Evolutionary conservation across 2,797 vertebrate genomes (phyloP).

Genomic region (Lagorchestes hirsutus): DNA sequence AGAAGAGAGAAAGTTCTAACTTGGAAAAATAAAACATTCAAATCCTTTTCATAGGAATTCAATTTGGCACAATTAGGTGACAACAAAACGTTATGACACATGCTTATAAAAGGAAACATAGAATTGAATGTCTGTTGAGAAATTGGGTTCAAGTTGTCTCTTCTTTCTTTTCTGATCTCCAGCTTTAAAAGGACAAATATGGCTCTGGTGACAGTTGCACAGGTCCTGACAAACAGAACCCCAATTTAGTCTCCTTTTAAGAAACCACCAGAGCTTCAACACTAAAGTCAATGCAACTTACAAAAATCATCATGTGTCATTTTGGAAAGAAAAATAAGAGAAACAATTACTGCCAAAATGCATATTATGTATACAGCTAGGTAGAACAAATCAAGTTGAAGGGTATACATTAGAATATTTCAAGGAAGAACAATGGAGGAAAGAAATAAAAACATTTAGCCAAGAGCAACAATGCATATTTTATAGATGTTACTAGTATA

Average conservation of each 20-base stretch:
- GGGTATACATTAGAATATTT: conserved; percentile 4
- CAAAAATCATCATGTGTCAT: neutral
- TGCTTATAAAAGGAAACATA: neutral
- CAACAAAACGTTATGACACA: neutral
- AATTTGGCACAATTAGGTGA: neutral
- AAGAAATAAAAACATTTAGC: neutral
- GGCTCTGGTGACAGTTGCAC: conserved; percentile 51
- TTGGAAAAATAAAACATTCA: neutral
- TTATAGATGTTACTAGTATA: neutral
- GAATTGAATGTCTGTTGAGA: conserved; percentile 13
- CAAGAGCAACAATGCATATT: neutral
- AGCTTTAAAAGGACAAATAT: conserved; percentile 36
- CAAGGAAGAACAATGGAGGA: neutral
- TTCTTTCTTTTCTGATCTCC: conserved; percentile 39
- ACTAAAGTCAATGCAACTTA: conserved; percentile 4
- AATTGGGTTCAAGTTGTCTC: conserved; percentile 42
- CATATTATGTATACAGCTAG: neutral
- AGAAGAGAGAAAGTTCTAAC: neutral
- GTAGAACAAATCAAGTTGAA: neutral
- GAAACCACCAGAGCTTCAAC: neutral
- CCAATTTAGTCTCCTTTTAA: neutral
- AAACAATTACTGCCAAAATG: neutral
- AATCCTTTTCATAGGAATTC: neutral
- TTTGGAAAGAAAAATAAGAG: neutral
- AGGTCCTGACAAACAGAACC: conserved; percentile 51